Conservation (phyloP, 2,113 vertebrate species). For the Tamias sibiricus region DNA sequence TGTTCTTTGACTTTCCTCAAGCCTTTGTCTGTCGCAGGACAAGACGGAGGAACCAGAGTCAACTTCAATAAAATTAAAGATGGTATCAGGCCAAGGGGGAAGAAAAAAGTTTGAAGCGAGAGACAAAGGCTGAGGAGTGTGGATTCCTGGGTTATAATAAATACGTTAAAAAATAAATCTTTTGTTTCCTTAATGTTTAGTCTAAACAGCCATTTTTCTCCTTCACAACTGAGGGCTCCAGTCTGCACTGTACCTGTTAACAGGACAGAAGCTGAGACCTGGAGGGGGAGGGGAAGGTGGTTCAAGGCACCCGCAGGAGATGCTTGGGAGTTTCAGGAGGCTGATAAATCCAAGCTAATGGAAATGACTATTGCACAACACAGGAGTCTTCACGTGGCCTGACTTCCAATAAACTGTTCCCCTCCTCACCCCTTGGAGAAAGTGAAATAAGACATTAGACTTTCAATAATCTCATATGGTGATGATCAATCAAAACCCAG, state of each 20-base stretch:
- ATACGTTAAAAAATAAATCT: constrained; percentile 57
- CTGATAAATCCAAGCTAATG: constrained; percentile 65
- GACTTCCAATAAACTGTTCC: constrained; percentile 70
- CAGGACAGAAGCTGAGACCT: neutral
- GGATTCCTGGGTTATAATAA: constrained; percentile 54
- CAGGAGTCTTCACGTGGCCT: constrained; percentile 60
- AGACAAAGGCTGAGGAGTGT: constrained; percentile 44
- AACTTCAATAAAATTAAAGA: constrained; percentile 75
- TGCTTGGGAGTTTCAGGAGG: constrained; percentile 3
- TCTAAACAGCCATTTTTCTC: constrained; percentile 70
- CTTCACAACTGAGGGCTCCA: constrained; percentile 26
- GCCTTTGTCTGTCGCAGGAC: constrained; percentile 76
- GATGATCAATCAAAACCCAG: constrained; percentile 80
- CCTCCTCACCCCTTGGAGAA: constrained; percentile 75
- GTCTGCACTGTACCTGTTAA: constrained; percentile 57
- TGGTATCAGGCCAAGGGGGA: neutral
- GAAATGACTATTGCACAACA: constrained; percentile 64
- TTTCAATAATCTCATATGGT: constrained; percentile 79
- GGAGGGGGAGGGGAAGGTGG: neutral
- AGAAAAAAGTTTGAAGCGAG: constrained; percentile 55
- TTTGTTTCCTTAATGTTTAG: constrained; percentile 66
- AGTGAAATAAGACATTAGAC: constrained; percentile 81
- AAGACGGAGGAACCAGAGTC: constrained; percentile 71
- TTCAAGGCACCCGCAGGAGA: neutral
- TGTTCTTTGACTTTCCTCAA: constrained; percentile 76